These are phyloP conservation scores for Pissodes strobi DNA, from an alignment of 1,140 invertebrate species.

Conservation along the genomic window DNA sequence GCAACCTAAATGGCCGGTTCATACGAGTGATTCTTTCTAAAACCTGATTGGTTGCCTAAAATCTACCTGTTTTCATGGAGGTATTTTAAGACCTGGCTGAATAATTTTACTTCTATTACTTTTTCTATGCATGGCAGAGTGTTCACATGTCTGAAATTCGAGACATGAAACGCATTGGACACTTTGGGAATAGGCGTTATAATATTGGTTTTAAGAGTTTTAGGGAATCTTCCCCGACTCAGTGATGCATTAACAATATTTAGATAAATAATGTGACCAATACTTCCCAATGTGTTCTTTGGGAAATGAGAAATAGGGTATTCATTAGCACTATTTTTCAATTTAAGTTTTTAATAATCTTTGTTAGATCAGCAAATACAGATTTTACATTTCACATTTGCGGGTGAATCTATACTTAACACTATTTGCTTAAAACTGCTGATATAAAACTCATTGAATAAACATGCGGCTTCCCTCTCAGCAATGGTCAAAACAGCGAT, in stretches of 20 bases:
- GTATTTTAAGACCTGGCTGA: background rate
- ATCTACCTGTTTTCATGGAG: background rate
- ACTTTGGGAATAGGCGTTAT: no score
- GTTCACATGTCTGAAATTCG: slow-evolving; percentile 8
- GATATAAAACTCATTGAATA: background rate
- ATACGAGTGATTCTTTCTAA: no score
- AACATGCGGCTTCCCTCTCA: background rate
- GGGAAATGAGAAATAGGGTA: no score
- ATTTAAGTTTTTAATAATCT: background rate
- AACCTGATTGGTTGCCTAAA: no score
- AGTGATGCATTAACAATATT: no score
- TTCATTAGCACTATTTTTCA: background rate
- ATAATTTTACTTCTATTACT: background rate
- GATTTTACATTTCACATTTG: background rate
- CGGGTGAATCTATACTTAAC: background rate
- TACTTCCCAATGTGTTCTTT: no score
- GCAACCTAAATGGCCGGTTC: background rate
- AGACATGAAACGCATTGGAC: no score
- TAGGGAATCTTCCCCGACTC: slow-evolving; percentile 9
- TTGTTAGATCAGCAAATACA: background rate
- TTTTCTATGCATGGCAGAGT: slow-evolving; percentile 3
- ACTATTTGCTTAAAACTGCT: background rate
- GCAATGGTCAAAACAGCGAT: no score
- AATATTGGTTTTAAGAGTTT: slow-evolving; percentile 7
- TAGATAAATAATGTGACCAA: background rate